Evolutionary conservation across 2,113 vertebrate genomes (phyloP), one percentile per base, ranked within the genome.

Genomic region (Oophaga pumilio): DNA sequence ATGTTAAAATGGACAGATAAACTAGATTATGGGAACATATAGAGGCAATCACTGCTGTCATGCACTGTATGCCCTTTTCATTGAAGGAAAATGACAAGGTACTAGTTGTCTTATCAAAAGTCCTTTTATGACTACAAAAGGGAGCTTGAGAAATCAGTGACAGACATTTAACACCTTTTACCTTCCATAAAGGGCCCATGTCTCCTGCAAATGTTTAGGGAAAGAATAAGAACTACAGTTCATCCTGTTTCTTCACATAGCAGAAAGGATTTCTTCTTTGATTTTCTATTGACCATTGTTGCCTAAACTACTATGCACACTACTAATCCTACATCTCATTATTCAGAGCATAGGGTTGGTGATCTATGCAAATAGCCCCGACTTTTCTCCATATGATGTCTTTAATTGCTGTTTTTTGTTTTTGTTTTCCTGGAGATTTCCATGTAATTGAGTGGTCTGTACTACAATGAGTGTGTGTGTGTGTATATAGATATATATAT

Each of bases 51-150:
- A 76, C 43, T 53, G 86, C 79, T 82, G 86, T 82, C 79, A 82
- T 88, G 69, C 86, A 76, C 53, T 83, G 76, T 62, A 82, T 88
- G 68, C 69, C 79, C 86, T 82, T 83, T 76, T 83, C 86, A 82
- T 74, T 83, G 57, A 68, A 66, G 33, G 69, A 88, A 87, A 83
- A 88, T 82, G 79, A 83, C 79, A 88, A 71, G 79, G 56, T 57
- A 56, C 86, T 64, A 64, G 79, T 82, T 83, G 56, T 82, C 68
- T 66, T 57, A 88, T 83, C 79, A 83, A 64, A 88, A 62, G 33
- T 66, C 62, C 60, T 86, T 86, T 86, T 86, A 79, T 64, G 62
- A 86, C 60, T 86, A 77, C 59, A 79, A 86, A 86, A 86, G 76
- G 50, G 62, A 68, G 74, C 76, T 33, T 24, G 24, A 79, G 24